Percentiles rank a stretch among this genome's conserved stretches.
Evolutionary conservation across 1,140 invertebrate species (phyloP).

Genomic region (Drosophila asahinai): DNA sequence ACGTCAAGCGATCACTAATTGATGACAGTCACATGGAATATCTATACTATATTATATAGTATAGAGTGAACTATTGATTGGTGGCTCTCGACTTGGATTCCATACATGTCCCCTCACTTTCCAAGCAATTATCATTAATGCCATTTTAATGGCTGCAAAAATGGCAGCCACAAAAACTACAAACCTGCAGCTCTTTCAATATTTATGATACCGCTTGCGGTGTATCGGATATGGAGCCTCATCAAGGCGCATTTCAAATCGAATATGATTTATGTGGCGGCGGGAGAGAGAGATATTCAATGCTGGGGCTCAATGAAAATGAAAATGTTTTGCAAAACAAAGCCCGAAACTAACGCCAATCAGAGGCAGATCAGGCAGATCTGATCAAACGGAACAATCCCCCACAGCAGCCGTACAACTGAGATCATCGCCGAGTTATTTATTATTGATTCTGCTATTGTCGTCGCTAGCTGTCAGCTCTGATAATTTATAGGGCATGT

Average conservation of each 20-base stretch:
- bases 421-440: conserved; percentile 73
- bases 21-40: conserved; percentile 34
- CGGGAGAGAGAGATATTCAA: conserved; percentile 11
- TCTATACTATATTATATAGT: conserved; percentile 4
- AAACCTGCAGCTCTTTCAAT: conserved; percentile 27
- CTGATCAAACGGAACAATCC: conserved; percentile 15
- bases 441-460: conserved; percentile 54
- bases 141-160: conserved; percentile 46
- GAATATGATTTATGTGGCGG: conserved; percentile 35
- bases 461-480: conserved; percentile 36
- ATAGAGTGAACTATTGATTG: conserved; percentile 43
- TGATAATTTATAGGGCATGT: conserved; percentile 58
- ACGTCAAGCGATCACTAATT: conserved; percentile 48
- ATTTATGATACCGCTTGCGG: conserved; percentile 30
- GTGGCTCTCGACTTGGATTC: conserved; percentile 38
- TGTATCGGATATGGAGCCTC: conserved; percentile 14
- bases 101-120: conserved; percentile 40
- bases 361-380: no score
- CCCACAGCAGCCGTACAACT: conserved; percentile 50
- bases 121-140: conserved; percentile 51
- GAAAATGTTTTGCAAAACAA: conserved; percentile 39
- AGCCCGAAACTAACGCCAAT: conserved; percentile 26
- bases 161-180: conserved; percentile 1
- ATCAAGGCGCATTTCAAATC: conserved; percentile 38
- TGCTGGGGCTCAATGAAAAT: conserved; percentile 30